Base-by-base conservation (phyloP, 1,140 invertebrate genomes). In the fruit fly (Drosophila melanogaster) region DNA sequence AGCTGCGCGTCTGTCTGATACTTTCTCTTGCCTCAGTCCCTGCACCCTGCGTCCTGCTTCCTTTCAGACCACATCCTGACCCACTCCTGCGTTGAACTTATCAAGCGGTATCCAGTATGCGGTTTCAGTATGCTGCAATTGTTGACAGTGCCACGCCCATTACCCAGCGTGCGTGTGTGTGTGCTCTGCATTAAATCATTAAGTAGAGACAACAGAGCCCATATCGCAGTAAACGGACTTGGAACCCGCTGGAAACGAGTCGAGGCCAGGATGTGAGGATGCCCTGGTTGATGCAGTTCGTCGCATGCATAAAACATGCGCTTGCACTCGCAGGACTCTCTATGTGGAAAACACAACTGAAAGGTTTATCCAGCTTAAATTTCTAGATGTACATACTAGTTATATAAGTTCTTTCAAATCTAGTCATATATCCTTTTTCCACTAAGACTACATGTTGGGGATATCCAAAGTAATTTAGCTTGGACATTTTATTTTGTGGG, bases 151-250 rank as follows among this genome's bases (percentile, higher is more conserved):
- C 47, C 77, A 78, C 54, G 51, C 69, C 47, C 66, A 67, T 50
- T 58, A 62, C 65, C 77, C 83, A 73, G 76, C 46, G 15, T 8
- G 30, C 33, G 33, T 49, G 60, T 59, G 35, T 69, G 60, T 75
- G 72, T 77, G 71, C 66, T 75, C 69, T 85, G 81, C 81, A 85
- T 85, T 86, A 87, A 81, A 71, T 81, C 78, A 87, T 87, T 86
- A 86, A 81, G 65, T 61, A 67, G 72, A 56, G 67, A 59, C 73
- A 49, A 58, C 67, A 65, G 50, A 65, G 30, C 56, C 44, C 49
- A 47, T n/a, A 60, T 40, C 57, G 19, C 14, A 4, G 15, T 19
- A 50, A 33, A 12, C 26, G 46, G 15, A 30, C 15, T 12, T 37
- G 17, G 41, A 58, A 12, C 17, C 17, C 22, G 41, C 41, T 51